Percentiles rank a stretch among this genome's conserved stretches.
Conservation (phyloP, 2,888 invertebrate species). For the Trachelus iudaicus region DNA sequence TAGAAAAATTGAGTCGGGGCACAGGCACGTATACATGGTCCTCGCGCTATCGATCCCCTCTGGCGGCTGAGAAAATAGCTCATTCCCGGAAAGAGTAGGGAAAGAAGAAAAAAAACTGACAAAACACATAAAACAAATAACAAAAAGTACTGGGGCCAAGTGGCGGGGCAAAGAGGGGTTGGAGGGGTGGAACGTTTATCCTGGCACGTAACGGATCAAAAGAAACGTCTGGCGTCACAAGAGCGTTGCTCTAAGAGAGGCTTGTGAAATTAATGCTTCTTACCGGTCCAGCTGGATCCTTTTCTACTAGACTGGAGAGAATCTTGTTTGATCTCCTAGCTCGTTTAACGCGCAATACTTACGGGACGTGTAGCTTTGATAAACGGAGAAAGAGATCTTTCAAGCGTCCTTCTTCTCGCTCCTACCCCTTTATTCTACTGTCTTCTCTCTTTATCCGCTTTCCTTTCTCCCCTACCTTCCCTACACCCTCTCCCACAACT, state of each 20-base stretch:
- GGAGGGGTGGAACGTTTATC: background rate
- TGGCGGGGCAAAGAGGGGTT: background rate
- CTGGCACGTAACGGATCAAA: background rate
- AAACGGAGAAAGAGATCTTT: background rate
- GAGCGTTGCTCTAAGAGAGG: background rate
- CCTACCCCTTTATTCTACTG: background rate
- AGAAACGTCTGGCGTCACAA: background rate
- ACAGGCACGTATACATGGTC: background rate
- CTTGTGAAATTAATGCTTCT: background rate
- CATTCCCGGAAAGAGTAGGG: background rate
- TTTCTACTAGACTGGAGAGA: background rate
- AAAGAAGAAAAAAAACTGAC: background rate
- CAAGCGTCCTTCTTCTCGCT: background rate
- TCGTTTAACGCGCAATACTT: background rate
- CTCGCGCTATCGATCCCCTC: background rate
- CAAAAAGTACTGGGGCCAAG: background rate
- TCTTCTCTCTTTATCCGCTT: constrained; percentile 9
- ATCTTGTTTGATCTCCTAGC: background rate
- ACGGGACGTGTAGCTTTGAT: background rate
- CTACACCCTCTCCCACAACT: background rate
- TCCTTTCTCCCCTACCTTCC: constrained; percentile 5
- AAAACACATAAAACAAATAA: background rate
- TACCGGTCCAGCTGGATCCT: background rate
- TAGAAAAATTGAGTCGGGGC: background rate
- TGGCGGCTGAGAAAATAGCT: background rate